phyloP scores from a whole-genome alignment of 1,140 invertebrate species.

The Aphidius ervi region DNA sequence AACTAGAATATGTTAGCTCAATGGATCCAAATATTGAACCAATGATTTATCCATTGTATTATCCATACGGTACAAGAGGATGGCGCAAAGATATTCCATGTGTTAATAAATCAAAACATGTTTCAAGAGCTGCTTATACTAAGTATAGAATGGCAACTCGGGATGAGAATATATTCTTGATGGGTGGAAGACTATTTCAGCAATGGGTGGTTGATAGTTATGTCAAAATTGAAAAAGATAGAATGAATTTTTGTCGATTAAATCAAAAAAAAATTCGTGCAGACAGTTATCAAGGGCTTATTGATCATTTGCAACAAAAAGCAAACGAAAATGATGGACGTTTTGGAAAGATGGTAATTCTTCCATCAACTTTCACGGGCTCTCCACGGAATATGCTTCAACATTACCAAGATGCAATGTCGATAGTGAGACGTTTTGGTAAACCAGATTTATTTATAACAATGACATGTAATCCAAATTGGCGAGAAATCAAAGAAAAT shows the following conservation, averaged over 20 bases:
- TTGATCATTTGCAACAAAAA: neutral
- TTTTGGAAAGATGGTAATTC: neutral
- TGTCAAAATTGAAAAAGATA: slow-evolving; percentile 7
- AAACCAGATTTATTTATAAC: slow-evolving; percentile 44
- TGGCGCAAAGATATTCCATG: slow-evolving; percentile 19
- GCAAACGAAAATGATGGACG: neutral
- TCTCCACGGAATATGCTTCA: slow-evolving; percentile 1
- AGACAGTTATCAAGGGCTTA: neutral
- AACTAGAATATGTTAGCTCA: neutral
- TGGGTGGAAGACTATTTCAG: slow-evolving; percentile 1
- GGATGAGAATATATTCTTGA: slow-evolving; percentile 4
- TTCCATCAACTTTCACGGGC: neutral
- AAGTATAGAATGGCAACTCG: slow-evolving; percentile 16
- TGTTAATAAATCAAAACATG: slow-evolving; percentile 17
- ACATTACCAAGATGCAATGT: slow-evolving; percentile 28
- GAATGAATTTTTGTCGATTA: neutral
- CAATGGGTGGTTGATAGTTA: slow-evolving; percentile 10
- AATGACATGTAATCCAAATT: too few relatives aligned
- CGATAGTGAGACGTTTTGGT: slow-evolving; percentile 43
- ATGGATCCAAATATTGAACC: slow-evolving; percentile 9
- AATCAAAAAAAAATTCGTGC: slow-evolving; percentile 1
- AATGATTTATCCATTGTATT: slow-evolving; percentile 21
- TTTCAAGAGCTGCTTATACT: slow-evolving; percentile 21
- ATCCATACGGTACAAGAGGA: slow-evolving; percentile 17
- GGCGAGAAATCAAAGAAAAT: too few relatives aligned